A percentile compares a stretch with the other conserved stretches of the same genome.
These are phyloP conservation scores for Erithacus rubecula DNA, from an alignment of 2,797 vertebrate species.

Conservation along the genomic window DNA sequence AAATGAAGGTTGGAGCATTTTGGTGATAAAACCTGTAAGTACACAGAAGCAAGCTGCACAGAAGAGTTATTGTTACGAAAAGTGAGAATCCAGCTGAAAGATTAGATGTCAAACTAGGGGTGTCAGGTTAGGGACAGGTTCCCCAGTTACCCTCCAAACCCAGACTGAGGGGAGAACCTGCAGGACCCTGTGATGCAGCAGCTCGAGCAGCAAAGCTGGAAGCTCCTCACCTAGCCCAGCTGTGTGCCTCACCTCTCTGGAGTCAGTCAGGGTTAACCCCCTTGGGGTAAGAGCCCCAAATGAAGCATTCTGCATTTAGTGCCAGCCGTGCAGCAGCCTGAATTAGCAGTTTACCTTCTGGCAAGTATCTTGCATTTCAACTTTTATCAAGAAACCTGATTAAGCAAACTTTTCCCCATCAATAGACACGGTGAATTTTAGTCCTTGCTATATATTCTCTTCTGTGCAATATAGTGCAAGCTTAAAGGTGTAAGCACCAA, in stretches of 20 bases:
- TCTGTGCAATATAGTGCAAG: constrained; percentile 55
- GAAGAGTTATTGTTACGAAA: constrained; percentile 7
- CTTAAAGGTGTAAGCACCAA: constrained; percentile 63
- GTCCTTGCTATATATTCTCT: constrained; percentile 58
- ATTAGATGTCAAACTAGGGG: not conserved
- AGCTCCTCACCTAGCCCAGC: not conserved
- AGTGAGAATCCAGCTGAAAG: not conserved
- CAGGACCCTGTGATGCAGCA: not conserved
- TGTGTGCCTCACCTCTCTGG: not conserved
- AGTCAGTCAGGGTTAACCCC: not conserved
- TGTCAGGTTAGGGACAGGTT: not conserved
- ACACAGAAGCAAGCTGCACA: not conserved
- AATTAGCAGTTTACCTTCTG: constrained; percentile 29
- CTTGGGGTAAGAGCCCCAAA: not conserved
- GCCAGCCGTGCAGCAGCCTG: constrained; percentile 4
- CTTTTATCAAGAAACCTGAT: constrained; percentile 43
- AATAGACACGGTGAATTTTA: not conserved
- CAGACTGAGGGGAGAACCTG: not conserved
- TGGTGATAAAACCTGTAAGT: not conserved
- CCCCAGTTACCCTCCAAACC: not conserved
- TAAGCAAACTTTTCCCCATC: not conserved
- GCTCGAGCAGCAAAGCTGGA: not conserved
- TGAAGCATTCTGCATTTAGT: constrained; percentile 34
- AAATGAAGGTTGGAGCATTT: too few species aligned
- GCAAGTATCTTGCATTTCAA: constrained; percentile 5